These are phyloP conservation scores for Drosophila bunnanda DNA, from an alignment of 2,888 invertebrate genomes.

Conservation along the genomic window DNA sequence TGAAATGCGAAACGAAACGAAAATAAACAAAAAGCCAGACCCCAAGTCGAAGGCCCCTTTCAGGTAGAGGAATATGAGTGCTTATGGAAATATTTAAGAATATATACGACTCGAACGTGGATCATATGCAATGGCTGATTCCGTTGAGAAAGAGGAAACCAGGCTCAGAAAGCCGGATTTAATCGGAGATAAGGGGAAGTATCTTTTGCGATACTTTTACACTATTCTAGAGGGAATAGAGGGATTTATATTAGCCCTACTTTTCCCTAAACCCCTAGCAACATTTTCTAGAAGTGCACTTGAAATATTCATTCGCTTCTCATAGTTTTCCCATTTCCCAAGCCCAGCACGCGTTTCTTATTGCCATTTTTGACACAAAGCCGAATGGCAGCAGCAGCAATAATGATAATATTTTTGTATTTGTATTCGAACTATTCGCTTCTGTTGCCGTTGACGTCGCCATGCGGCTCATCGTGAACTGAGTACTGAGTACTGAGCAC, in stretches of 20 bases:
- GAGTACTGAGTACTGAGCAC: slow-evolving; percentile 76
- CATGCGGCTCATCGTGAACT: slow-evolving; percentile 69
- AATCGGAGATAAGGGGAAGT: neutral
- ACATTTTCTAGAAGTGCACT: neutral
- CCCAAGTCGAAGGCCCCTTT: slow-evolving; percentile 16
- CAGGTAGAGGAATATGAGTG: slow-evolving; percentile 36
- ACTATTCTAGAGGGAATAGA: neutral
- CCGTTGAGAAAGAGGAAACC: slow-evolving; percentile 7
- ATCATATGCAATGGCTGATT: slow-evolving; percentile 20
- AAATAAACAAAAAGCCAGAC: slow-evolving; percentile 37
- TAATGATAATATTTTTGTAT: slow-evolving; percentile 24
- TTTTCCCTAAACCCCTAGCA: neutral
- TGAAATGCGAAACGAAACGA: slow-evolving; percentile 43
- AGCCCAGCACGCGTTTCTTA: slow-evolving; percentile 28
- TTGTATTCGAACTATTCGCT: slow-evolving; percentile 42
- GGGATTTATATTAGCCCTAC: neutral
- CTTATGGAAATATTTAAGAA: slow-evolving; percentile 25
- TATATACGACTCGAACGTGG: slow-evolving; percentile 12
- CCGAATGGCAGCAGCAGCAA: slow-evolving; percentile 52
- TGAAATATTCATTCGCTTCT: slow-evolving; percentile 18
- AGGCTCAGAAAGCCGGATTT: neutral
- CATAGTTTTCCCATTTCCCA: slow-evolving; percentile 25
- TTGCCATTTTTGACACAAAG: slow-evolving; percentile 60
- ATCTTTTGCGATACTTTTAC: neutral
- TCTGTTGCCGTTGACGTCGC: slow-evolving; percentile 46